Evolutionary conservation across 1,140 invertebrate species (phyloP).

Genomic region (Drosophila bipectinata): DNA sequence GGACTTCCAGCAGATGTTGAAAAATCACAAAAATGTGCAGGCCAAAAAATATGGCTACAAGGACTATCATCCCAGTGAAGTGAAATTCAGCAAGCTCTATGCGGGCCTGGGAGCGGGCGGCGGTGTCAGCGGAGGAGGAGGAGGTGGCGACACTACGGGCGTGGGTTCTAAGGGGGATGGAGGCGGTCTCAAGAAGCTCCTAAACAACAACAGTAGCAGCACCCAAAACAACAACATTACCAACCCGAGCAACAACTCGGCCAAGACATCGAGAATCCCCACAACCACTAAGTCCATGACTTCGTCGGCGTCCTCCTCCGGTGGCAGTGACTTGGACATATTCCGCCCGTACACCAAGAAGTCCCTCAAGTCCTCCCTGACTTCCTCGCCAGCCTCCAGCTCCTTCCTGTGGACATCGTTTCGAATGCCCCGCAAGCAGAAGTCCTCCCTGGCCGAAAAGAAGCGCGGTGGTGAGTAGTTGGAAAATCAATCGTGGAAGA

Average conservation of each 20-base stretch:
- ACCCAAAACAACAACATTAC: constrained; percentile 21
- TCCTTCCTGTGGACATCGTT: constrained; percentile 81
- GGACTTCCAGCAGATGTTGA: constrained; percentile 78
- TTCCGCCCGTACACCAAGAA: constrained; percentile 49
- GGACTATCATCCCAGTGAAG: constrained; percentile 69
- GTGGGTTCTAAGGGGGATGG: neutral
- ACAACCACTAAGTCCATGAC: constrained; percentile 52
- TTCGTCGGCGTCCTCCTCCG: constrained; percentile 31
- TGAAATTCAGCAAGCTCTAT: constrained; percentile 70
- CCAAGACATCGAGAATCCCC: constrained; percentile 61
- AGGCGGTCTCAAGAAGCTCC: constrained; percentile 54
- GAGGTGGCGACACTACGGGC: neutral
- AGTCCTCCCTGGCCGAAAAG: constrained; percentile 46
- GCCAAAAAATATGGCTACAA: constrained; percentile 71
- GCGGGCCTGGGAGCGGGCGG: neutral
- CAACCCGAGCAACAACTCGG: constrained; percentile 41
- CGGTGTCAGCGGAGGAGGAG: neutral
- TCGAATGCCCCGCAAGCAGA: constrained; percentile 77
- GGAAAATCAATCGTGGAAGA: constrained; percentile 38
- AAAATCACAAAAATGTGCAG: constrained; percentile 82
- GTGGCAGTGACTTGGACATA: constrained; percentile 58
- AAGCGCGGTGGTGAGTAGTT: constrained; percentile 32
- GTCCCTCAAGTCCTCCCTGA: constrained; percentile 36
- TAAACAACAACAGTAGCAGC: constrained; percentile 41
- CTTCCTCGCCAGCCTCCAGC: constrained; percentile 40